Base-by-base conservation (phyloP, 2,113 vertebrate genomes). In the Halcyon senegalensis region DNA sequence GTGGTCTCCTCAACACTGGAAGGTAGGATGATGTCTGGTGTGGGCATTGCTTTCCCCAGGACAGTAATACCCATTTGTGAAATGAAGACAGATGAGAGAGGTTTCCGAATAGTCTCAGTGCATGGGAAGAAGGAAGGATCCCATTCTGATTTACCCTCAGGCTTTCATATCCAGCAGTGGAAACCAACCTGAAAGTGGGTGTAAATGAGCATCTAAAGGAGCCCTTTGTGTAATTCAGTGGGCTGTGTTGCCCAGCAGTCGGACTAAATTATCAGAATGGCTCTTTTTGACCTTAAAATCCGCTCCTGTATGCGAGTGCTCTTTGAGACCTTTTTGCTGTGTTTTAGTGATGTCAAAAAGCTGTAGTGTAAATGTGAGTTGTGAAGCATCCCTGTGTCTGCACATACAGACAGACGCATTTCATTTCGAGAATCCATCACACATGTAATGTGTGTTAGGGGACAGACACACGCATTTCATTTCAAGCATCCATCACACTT, bases 351-450 rank as follows among this genome's bases (percentile, higher is more conserved):
- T 78, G 46, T 41, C 41, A 37, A 41, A 91, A 85, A 44, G 14
- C 79, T 62, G 43, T 23, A 39, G 33, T 55, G 30, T 66, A 60
- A 67, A 53, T 1, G 2, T 44, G 43, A 81, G 28, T 72, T 35
- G 7, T 41, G 64, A 68, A 48, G 41, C 21, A 28, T 85, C 39
- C 17, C 16, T 43, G 25, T 1, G 1, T 41, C 41, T 64, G 51
- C 76, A 23, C 9, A 11, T 25, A 16, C 0, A 1, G 37, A 23
- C 1, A 2, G 31, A 58, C 84, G 8, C 0, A 0, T 77, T 83
- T 94, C 17, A 27, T 74, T 80, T 50, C 1, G 3, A 48, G 64
- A 77, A 51, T 63, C 51, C 21, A 4, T 59, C 28, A 23, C 5
- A 5, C 0, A 0, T 0, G 3, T 63, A 5, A 13, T 58, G 7